Base-by-base conservation (phyloP, 2,113 vertebrate species). In the Myotis davidii region DNA sequence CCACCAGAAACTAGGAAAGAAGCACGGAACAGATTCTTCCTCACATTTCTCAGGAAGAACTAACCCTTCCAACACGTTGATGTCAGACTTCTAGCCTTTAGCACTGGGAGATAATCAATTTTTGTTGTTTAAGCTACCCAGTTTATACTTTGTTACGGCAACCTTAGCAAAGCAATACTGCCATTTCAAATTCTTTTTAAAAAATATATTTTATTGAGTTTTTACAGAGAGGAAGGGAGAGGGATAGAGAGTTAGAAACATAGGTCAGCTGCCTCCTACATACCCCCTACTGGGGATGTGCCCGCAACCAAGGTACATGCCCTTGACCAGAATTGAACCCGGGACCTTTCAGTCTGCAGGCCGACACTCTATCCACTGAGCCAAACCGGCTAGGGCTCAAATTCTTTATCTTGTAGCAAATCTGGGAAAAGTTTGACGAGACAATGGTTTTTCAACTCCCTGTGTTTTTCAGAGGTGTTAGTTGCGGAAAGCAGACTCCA, bases 341-440 rank as follows among this genome's bases (percentile, higher is more conserved):
- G 39, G 39, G 39, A 42, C 39, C 39, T 42, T 42, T 42, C 39
- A 42, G 39, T 42, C 39, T 6, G 5, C 39, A 42, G 39, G 39
- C 39, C 5, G 5, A 42, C 39, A 42, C 39, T 42, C 39, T 6
- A 42, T 42, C 39, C 39, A 42, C 39, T 42, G 39, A 42, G 39
- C 39, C 39, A 42, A 5, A 42, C 39, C 5, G 39, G 39, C 5
- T 42, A 42, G 39, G 5, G 5, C 39, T 94, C 21, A 1, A 32
- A 78, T 74, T 96, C 29, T 45, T 90, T 89, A 18, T 39, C 18
- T 95, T 97, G 17, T 69, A 82, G 82, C 72, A n/a, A 67, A 29
- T 79, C 20, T 81, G 29, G 39, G 42, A 45, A 81, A 79, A 61
- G 12, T 32, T 78, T 92, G 48, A 32, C 76, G 77, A 96, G 74